These are phyloP conservation scores for Phylloscopus whistleri DNA, from an alignment of 2,113 vertebrate species.

Conservation along the genomic window DNA sequence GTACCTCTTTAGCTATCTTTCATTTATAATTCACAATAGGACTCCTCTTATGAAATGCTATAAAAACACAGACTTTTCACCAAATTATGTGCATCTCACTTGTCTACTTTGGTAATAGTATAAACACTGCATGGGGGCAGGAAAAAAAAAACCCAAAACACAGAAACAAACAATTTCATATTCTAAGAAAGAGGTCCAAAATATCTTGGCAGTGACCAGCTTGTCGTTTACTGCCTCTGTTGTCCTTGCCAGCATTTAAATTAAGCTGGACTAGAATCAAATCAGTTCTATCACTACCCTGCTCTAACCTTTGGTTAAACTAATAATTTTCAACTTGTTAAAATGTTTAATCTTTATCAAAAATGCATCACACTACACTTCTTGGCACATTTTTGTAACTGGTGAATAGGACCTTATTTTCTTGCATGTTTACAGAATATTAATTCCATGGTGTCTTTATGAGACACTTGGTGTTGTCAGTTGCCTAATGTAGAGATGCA, in stretches of 20 bases:
- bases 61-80: not conserved
- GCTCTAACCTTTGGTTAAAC: constrained; percentile 55
- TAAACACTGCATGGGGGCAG: not conserved
- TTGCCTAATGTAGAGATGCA: not conserved
- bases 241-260: constrained; percentile 65
- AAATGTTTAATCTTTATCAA: constrained; percentile 47
- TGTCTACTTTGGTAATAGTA: not conserved
- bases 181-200: constrained; percentile 42
- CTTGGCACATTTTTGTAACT: not conserved
- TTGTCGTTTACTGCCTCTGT: constrained; percentile 38
- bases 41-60: not conserved
- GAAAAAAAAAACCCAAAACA: not conserved
- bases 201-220: constrained; percentile 57
- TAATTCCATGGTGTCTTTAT: constrained; percentile 3
- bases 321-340: constrained; percentile 46
- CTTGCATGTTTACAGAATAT: not conserved
- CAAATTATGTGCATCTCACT: not conserved
- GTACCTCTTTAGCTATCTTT: not conserved
- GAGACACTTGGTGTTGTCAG: not conserved
- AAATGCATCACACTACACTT: not conserved
- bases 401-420: not conserved
- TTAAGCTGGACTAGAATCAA: constrained; percentile 65
- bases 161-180: constrained; percentile 24
- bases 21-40: not conserved
- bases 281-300: constrained; percentile 29